Conservation (phyloP, 2,797 vertebrate species). For the Simalia tracyae region DNA sequence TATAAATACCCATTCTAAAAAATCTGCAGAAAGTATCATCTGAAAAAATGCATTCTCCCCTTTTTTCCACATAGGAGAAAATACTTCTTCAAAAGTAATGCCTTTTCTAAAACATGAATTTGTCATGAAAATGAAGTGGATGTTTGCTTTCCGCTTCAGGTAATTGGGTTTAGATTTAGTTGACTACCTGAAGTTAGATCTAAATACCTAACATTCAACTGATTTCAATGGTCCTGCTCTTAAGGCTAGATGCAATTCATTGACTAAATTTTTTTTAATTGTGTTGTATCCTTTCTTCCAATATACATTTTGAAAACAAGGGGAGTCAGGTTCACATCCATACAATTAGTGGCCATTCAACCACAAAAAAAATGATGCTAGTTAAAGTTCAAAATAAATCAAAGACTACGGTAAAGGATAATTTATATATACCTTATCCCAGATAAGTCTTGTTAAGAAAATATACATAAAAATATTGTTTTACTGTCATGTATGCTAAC, state of each 20-base stretch:
- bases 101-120: background rate
- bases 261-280: background rate
- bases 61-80: background rate
- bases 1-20: background rate
- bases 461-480: background rate
- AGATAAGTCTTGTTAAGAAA: background rate
- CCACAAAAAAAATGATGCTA: background rate
- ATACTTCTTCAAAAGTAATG: background rate
- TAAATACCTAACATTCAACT: background rate
- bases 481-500: background rate
- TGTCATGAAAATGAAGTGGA: background rate
- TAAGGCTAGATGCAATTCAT: background rate
- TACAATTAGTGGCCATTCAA: background rate
- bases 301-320: background rate
- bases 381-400: background rate
- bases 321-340: background rate
- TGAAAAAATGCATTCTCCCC: background rate
- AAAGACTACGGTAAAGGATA: background rate
- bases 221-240: background rate
- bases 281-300: background rate
- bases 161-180: background rate
- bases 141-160: background rate
- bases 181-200: background rate
- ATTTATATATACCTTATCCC: too few relatives aligned
- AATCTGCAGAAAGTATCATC: background rate